Conservation (phyloP, 2,888 invertebrate species). For the Ochropacha duplaris region DNA sequence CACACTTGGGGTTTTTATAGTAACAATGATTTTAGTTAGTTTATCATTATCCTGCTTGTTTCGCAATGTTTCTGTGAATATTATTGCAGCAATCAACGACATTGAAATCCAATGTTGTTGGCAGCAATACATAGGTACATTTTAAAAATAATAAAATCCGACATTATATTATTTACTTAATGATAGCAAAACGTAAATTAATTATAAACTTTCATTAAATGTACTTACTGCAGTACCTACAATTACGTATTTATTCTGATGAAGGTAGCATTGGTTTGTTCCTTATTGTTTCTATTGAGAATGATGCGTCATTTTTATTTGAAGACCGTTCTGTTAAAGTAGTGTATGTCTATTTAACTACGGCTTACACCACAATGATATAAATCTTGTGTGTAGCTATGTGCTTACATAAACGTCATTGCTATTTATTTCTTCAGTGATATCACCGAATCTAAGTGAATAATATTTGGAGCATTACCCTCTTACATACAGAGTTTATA, state of each 20-base stretch:
- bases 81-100: not conserved
- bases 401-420: conserved; percentile 21
- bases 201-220: too few relatives aligned
- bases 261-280: too few relatives aligned
- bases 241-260: too few relatives aligned
- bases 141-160: too few relatives aligned
- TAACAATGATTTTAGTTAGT: not conserved
- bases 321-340: not conserved
- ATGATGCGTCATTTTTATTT: not conserved
- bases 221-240: too few relatives aligned
- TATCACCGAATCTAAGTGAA: conserved; percentile 25
- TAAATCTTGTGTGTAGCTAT: not conserved
- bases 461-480: conserved; percentile 7
- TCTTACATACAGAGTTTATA: conserved; percentile 7
- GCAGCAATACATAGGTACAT: too few relatives aligned
- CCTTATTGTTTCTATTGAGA: too few relatives aligned
- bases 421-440: conserved; percentile 29
- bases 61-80: not conserved
- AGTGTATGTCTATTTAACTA: not conserved
- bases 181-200: too few relatives aligned
- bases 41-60: not conserved
- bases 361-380: not conserved
- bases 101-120: too few relatives aligned
- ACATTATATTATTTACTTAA: too few relatives aligned
- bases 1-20: not conserved